phyloP scores from a whole-genome alignment of 2,797 vertebrate genomes.

The Schizothorax lantsangensis region DNA sequence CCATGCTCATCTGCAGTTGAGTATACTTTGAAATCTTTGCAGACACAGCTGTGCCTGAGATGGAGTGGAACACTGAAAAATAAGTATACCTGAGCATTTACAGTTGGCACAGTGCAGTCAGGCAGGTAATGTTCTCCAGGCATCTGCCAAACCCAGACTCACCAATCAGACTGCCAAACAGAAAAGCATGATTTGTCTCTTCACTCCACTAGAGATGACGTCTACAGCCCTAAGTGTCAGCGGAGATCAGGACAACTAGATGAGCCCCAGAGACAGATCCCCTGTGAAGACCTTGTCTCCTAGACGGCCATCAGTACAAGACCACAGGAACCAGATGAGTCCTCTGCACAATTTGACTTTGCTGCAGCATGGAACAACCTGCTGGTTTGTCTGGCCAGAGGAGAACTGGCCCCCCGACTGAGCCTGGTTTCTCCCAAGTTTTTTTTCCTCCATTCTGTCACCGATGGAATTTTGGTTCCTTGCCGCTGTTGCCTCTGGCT shows the following conservation, averaged over 20 bases:
- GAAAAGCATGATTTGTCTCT: neutral
- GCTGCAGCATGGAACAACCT: neutral
- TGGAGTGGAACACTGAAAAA: too few species aligned
- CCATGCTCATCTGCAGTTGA: neutral
- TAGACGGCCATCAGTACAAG: neutral
- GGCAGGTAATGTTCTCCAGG: neutral
- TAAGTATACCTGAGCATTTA: neutral
- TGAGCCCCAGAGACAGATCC: too few species aligned
- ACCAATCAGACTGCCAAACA: neutral
- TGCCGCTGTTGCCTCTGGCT: too few species aligned
- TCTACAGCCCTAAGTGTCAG: neutral
- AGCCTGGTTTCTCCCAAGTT: neutral
- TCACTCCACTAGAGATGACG: neutral
- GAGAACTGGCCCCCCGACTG: neutral
- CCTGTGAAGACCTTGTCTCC: neutral
- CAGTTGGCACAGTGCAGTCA: neutral
- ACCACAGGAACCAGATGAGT: neutral
- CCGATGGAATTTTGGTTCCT: neutral
- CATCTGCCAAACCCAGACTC: too few species aligned
- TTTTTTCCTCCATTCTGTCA: neutral
- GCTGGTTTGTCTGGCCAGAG: neutral
- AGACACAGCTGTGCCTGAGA: neutral
- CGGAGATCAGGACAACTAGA: neutral
- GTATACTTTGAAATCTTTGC: neutral
- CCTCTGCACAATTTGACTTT: neutral